Conservation (phyloP, 2,888 invertebrate species). For the Noctua comes region DNA sequence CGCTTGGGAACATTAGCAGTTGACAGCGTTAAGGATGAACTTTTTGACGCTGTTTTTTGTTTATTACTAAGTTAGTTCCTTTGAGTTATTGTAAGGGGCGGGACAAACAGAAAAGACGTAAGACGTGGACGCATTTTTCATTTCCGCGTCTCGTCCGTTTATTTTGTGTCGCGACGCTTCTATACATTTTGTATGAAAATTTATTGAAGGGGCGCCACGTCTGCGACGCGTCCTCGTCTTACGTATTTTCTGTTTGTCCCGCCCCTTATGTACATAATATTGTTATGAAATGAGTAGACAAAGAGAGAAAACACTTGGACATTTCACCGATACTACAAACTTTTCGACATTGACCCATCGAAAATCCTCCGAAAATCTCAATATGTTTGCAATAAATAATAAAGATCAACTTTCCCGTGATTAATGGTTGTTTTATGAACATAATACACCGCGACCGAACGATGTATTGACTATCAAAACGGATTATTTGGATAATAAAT, state of each 20-base stretch:
- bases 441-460: conserved; percentile 64
- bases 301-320: neutral
- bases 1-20: too few relatives aligned
- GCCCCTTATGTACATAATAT: neutral
- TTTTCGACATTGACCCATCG: neutral
- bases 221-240: too few relatives aligned
- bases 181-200: too few relatives aligned
- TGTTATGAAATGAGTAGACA: neutral
- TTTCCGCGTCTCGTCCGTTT: too few relatives aligned
- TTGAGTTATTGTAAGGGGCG: neutral
- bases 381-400: conserved; percentile 52
- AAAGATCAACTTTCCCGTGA: conserved; percentile 68
- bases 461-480: conserved; percentile 63
- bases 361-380: conserved; percentile 29
- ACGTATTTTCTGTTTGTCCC: too few relatives aligned
- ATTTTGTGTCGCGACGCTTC: too few relatives aligned
- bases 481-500: conserved; percentile 66
- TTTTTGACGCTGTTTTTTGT: neutral
- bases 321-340: neutral
- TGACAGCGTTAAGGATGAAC: too few relatives aligned
- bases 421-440: conserved; percentile 69
- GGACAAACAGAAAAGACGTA: too few relatives aligned
- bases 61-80: neutral
- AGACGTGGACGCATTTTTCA: too few relatives aligned
- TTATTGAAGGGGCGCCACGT: too few relatives aligned